These are phyloP conservation scores for Synanthedon andrenaeformis DNA, from an alignment of 2,888 invertebrate genomes.

Conservation along the genomic window DNA sequence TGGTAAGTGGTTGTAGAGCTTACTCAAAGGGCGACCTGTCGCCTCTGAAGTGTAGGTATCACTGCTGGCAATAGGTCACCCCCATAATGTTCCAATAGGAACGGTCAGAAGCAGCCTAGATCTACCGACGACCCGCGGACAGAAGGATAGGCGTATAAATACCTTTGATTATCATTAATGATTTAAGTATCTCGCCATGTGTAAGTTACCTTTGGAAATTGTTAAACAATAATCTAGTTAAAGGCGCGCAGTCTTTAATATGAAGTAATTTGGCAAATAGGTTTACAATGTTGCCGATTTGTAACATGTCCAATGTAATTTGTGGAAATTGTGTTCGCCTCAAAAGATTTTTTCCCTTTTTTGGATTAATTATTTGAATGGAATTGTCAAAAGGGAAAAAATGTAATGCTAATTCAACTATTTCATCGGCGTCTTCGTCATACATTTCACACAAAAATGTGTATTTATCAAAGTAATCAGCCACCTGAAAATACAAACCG, in stretches of 20 bases:
- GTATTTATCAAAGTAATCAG: conserved; percentile 66
- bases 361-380: conserved; percentile 79
- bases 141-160: too few relatives aligned
- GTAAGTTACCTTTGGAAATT: conserved; percentile 71
- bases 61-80: too few relatives aligned
- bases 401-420: conserved; percentile 77
- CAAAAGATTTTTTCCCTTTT: conserved; percentile 71
- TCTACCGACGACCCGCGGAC: too few relatives aligned
- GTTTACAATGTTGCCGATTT: conserved; percentile 78
- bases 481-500: conserved; percentile 28
- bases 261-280: conserved; percentile 80
- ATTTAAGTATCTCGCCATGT: too few relatives aligned
- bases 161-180: too few relatives aligned
- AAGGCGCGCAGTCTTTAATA: conserved; percentile 78
- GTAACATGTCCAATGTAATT: conserved; percentile 74
- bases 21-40: too few relatives aligned
- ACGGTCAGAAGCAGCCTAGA: too few relatives aligned
- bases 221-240: conserved; percentile 72
- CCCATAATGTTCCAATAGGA: too few relatives aligned
- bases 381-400: conserved; percentile 83
- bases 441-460: conserved; percentile 86
- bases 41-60: too few relatives aligned
- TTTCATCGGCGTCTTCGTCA: conserved; percentile 78
- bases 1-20: too few relatives aligned
- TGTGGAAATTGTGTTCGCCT: conserved; percentile 75